Evolutionary conservation across 92 coral and sea anemone species (phyloP).

Genomic region (Isaurus tuberculatus): DNA sequence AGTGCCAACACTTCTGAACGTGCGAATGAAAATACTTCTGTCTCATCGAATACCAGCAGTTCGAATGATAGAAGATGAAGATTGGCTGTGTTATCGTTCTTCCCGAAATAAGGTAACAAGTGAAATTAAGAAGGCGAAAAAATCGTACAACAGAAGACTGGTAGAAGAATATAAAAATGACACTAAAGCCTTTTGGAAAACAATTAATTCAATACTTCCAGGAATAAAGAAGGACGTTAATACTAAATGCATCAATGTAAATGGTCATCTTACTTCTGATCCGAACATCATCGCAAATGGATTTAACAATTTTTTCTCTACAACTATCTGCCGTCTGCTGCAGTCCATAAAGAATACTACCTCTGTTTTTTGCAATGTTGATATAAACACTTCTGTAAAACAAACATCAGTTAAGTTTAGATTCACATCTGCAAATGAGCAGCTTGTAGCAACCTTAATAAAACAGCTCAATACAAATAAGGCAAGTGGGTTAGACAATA

Average conservation of each 20-base stretch:
- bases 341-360: neutral
- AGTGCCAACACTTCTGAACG: too few species aligned
- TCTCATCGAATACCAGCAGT: too few species aligned
- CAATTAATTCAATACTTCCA: neutral
- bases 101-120: conserved; percentile 4
- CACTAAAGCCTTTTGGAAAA: neutral
- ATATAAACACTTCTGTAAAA: neutral
- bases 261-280: neutral
- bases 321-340: neutral
- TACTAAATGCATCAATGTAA: neutral
- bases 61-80: neutral
- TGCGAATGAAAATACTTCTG: too few species aligned
- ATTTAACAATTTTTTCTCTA: neutral
- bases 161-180: neutral
- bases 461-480: neutral
- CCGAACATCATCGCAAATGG: neutral
- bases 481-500: neutral
- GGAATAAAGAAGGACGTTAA: conserved; percentile 4
- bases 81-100: conserved; percentile 6
- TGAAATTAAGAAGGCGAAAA: neutral
- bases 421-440: neutral
- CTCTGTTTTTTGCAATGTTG: neutral
- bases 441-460: neutral
- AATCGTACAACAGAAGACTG: neutral
- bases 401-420: neutral